Evolutionary conservation across 2,113 vertebrate species (phyloP).

Genomic region (Paradisaea rubra): DNA sequence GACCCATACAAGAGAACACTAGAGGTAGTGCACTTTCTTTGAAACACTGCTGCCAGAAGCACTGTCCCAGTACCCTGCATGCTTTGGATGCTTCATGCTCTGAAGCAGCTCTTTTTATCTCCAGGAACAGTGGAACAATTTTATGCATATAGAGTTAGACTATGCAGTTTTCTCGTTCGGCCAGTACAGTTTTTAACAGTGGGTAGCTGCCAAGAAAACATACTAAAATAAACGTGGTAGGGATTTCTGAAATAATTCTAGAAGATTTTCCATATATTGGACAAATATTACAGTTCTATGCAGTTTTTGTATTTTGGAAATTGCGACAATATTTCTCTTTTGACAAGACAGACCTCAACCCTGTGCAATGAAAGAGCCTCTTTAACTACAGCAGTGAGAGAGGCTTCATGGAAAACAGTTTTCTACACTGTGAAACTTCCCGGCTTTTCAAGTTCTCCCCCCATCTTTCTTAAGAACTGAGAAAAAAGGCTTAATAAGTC

Average conservation of each 20-base stretch:
- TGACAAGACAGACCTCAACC: not conserved
- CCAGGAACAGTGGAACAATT: not conserved
- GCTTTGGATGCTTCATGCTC: not conserved
- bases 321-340: not conserved
- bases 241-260: not conserved
- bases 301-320: not conserved
- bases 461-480: not conserved
- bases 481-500: not conserved
- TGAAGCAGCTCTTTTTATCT: not conserved
- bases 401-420: not conserved
- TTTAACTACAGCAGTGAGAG: not conserved
- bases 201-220: not conserved
- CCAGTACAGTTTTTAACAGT: not conserved
- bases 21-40: not conserved
- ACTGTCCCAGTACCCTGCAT: not conserved
- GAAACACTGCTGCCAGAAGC: not conserved
- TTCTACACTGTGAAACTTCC: not conserved
- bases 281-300: not conserved
- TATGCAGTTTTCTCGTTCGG: not conserved
- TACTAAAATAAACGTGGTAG: not conserved
- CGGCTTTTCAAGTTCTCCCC: not conserved
- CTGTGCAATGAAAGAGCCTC: not conserved
- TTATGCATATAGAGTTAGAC: not conserved
- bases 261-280: not conserved
- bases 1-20: not conserved